phyloP scores from a whole-genome alignment of 2,113 vertebrate species.

The Microtus montanus region DNA sequence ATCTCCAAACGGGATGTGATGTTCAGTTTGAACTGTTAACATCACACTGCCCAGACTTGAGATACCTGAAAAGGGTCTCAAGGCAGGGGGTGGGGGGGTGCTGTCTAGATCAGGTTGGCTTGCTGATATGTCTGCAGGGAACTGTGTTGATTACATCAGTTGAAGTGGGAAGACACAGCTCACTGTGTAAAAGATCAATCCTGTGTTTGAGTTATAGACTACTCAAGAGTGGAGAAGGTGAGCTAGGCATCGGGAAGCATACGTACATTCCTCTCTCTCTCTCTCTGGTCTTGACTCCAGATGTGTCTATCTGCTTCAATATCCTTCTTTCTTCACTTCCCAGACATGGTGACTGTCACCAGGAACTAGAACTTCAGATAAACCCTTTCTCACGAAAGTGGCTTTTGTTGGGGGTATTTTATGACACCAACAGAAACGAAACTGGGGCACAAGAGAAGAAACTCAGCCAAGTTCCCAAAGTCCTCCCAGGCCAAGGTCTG shows the following conservation, averaged over 20 bases:
- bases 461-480: not conserved
- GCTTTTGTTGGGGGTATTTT: not conserved
- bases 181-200: not conserved
- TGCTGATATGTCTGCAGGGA: not conserved
- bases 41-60: not conserved
- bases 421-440: not conserved
- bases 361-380: too few relatives aligned
- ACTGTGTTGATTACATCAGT: not conserved
- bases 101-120: not conserved
- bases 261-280: too few relatives aligned
- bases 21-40: not conserved
- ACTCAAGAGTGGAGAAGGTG: too few relatives aligned
- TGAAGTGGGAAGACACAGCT: too few relatives aligned
- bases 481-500: not conserved
- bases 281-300: not conserved
- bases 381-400: not conserved
- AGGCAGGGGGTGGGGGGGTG: not conserved
- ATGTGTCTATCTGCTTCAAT: too few relatives aligned
- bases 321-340: not conserved
- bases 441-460: not conserved
- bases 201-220: not conserved
- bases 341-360: not conserved
- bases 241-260: too few relatives aligned
- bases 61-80: not conserved
- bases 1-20: not conserved